Conservation (phyloP, 1,140 invertebrate genomes). For the Hylyphantes graminicola region DNA sequence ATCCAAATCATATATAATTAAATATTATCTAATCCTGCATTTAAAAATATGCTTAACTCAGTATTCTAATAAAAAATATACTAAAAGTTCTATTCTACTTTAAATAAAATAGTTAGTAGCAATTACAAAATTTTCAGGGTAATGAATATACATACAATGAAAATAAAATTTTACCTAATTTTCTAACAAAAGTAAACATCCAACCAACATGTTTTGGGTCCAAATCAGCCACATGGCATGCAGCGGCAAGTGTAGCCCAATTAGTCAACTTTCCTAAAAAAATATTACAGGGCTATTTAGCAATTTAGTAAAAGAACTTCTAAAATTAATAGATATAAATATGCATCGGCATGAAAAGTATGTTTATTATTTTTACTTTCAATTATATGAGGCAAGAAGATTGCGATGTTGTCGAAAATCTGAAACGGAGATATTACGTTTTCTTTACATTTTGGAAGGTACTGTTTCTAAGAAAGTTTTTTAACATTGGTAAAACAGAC, state of each 20-base stretch:
- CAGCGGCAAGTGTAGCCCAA: constrained; percentile 52
- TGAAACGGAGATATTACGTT: too few relatives aligned
- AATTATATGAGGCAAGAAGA: neutral
- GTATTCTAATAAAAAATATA: too few relatives aligned
- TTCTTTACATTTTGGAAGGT: too few relatives aligned
- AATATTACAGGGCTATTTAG: neutral
- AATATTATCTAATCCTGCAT: too few relatives aligned
- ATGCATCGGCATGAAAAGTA: neutral
- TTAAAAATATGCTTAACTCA: too few relatives aligned
- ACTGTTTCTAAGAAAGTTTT: too few relatives aligned
- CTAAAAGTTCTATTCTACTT: too few relatives aligned
- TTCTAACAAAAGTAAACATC: constrained; percentile 55
- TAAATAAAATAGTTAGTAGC: too few relatives aligned
- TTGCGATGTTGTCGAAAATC: too few relatives aligned
- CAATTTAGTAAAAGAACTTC: neutral
- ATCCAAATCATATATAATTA: too few relatives aligned
- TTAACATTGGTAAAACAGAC: too few relatives aligned
- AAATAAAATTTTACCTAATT: constrained; percentile 39
- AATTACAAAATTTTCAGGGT: too few relatives aligned
- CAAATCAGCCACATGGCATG: constrained; percentile 51
- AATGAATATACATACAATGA: neutral
- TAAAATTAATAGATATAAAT: neutral
- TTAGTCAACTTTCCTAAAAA: constrained; percentile 40
- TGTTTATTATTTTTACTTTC: neutral
- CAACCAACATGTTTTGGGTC: constrained; percentile 49